Percentiles rank a stretch among this genome's conserved stretches.
These are phyloP conservation scores for Cranoglanis bouderius DNA, from an alignment of 2,113 vertebrate species.

Conservation along the genomic window DNA sequence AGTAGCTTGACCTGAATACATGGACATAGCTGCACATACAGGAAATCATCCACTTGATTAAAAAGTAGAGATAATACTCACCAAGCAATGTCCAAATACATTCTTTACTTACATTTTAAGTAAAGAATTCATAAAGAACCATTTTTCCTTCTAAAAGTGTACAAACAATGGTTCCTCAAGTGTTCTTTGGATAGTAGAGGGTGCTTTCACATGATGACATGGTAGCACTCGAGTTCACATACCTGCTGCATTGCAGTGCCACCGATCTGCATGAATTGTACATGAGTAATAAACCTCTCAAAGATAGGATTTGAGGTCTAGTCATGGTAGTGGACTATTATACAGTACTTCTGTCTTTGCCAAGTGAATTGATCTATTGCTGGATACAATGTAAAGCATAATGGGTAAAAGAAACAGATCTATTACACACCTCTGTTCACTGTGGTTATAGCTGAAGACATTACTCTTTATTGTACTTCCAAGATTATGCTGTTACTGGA, in stretches of 20 bases:
- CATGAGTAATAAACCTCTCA: neutral
- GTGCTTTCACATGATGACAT: neutral
- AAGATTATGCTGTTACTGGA: neutral
- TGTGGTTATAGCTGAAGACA: neutral
- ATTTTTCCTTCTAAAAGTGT: neutral
- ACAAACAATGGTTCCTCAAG: neutral
- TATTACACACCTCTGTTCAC: neutral
- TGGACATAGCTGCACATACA: neutral
- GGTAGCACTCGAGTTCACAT: neutral
- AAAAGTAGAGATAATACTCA: neutral
- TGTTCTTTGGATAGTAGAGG: neutral
- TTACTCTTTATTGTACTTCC: neutral
- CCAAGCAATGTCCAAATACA: neutral
- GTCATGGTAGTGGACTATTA: neutral
- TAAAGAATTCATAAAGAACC: neutral
- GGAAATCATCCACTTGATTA: neutral
- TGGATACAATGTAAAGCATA: neutral
- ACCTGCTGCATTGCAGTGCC: neutral
- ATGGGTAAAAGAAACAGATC: neutral
- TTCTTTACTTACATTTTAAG: no score
- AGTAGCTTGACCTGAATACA: neutral
- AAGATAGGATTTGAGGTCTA: neutral
- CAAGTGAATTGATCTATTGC: neutral
- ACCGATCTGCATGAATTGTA: neutral
- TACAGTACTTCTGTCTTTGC: neutral